Percentiles rank a stretch among this genome's conserved stretches.
phyloP scores from a whole-genome alignment of 92 coral and sea anemone species.

The Epizoanthus stellaris region DNA sequence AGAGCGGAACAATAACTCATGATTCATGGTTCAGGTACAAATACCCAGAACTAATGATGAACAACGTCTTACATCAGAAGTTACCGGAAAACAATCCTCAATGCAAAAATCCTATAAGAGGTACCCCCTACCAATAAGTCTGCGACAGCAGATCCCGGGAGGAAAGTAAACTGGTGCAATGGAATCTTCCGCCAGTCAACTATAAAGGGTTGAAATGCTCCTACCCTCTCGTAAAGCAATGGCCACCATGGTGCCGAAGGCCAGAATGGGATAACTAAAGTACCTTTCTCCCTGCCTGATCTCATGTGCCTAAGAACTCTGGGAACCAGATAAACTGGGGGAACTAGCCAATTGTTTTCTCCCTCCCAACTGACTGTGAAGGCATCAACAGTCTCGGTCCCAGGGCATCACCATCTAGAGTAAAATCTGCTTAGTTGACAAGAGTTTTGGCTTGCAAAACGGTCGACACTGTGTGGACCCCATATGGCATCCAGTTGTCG shows the following conservation, averaged over 20 bases:
- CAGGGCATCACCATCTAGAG: too few species aligned
- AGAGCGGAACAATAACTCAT: too few species aligned
- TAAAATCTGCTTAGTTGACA: constrained; percentile 52
- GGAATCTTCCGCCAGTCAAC: too few species aligned
- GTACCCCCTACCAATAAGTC: constrained; percentile 39
- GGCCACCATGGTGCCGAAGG: neutral
- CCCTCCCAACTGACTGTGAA: too few species aligned
- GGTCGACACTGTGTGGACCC: constrained; percentile 54
- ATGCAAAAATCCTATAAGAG: constrained; percentile 42
- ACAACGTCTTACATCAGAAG: neutral
- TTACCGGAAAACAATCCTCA: constrained; percentile 48
- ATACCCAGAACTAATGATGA: too few species aligned
- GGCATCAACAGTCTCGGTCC: too few species aligned
- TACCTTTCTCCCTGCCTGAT: too few species aligned
- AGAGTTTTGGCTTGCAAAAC: constrained; percentile 48
- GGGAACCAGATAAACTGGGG: neutral
- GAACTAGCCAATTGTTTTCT: too few species aligned
- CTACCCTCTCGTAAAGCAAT: too few species aligned
- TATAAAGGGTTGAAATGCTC: too few species aligned
- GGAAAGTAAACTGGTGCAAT: constrained; percentile 21
- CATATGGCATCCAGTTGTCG: constrained; percentile 45
- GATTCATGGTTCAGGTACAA: too few species aligned
- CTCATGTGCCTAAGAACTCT: too few species aligned
- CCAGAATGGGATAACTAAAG: neutral
- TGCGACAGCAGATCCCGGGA: constrained; percentile 54